Base-by-base conservation (phyloP, 64 coral and sea anemone species). In the Pocillopora damicornis region DNA sequence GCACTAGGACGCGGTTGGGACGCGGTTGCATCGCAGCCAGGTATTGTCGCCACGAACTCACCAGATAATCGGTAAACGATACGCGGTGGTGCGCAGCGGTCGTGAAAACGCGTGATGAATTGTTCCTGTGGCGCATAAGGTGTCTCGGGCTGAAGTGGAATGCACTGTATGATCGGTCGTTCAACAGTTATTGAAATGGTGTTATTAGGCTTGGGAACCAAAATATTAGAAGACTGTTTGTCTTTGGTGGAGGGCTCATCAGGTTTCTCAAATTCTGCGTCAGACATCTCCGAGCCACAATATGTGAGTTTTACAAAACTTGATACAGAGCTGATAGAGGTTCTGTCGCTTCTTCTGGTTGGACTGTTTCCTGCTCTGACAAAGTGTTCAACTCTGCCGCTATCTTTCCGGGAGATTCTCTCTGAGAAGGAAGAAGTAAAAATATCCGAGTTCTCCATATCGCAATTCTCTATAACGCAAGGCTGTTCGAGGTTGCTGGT, bases 41-140 rank as follows among this genome's bases (percentile, higher is more conserved):
- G 86, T 82, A 93, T 93, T 14, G 91, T 93, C 26, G 91, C 91
- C 17, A 89, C 64, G 60, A 90, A 92, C 68, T 92, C 94, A 16
- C 91, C 91, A 2, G 94, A 97, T 25, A 97, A 65, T 79, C 94
- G 86, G 78, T 97, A 97, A 35, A 97, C 80, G 14, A 97, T 76
- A 38, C 92, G 89, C 34, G 91, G 91, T 25, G 87, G 87, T 18
- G 82, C 60, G 26, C 84, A 66, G 4, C 90, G 94, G 68, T 93
- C 82, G 64, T 88, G 35, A 14, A 93, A 91, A 16, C 94, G 94
- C 18, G 87, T 18, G 61, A 88, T 92, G 75, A 93, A 97, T 30
- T 97, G 82, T 14, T 90, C 91, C 80, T 97, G 94, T 18, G 94
- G 94, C 11, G 91, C 88, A 58, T 97, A 97, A 2, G 94, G 94